phyloP scores from a whole-genome alignment of 2,888 invertebrate species.

The Exephanes ischioxanthus region DNA sequence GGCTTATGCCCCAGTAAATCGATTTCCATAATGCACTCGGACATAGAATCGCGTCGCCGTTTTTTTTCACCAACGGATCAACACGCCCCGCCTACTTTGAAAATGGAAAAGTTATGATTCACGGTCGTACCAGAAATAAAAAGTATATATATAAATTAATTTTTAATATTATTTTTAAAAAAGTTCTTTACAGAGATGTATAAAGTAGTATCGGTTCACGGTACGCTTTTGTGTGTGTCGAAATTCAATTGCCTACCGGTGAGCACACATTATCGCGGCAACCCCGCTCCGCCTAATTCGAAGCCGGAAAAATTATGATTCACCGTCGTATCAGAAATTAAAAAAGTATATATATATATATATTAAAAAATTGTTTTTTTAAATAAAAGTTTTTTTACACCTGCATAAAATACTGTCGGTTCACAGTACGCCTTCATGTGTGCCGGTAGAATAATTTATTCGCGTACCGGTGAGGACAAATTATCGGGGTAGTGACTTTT shows the following conservation, averaged over 20 bases:
- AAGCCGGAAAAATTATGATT: not conserved
- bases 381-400: not conserved
- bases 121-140: not conserved
- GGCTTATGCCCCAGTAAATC: not conserved
- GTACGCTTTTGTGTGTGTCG: not conserved
- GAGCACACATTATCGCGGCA: not conserved
- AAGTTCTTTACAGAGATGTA: not conserved
- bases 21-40: constrained; percentile 42
- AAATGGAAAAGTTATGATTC: not conserved
- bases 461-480: not conserved
- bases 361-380: not conserved
- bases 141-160: not conserved
- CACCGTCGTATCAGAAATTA: not conserved
- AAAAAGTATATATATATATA: not conserved
- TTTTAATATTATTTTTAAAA: too few species aligned
- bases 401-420: not conserved
- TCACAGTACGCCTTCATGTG: not conserved
- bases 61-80: not conserved
- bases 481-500: not conserved
- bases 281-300: not conserved
- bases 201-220: not conserved
- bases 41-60: not conserved
- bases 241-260: not conserved
- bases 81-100: not conserved
- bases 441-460: not conserved